These are phyloP conservation scores for Stegastes partitus DNA, from an alignment of 2,113 vertebrate genomes.

Conservation along the genomic window DNA sequence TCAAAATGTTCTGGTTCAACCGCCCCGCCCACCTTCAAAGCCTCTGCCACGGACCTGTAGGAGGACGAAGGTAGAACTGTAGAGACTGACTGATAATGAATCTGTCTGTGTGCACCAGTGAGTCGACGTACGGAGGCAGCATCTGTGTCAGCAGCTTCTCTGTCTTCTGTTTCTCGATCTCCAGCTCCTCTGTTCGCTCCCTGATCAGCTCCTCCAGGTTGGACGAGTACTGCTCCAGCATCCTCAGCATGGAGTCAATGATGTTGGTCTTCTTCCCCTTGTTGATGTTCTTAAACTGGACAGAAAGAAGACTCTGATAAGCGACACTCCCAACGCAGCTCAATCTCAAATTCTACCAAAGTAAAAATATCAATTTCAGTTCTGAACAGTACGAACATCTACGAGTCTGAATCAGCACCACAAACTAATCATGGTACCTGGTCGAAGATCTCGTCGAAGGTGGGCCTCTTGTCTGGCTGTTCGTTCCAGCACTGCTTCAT, in stretches of 20 bases:
- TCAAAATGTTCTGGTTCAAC: conserved; percentile 87
- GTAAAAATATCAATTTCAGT: no score
- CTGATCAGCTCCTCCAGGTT: conserved; percentile 88
- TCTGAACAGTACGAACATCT: background rate
- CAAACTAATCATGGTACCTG: conserved; percentile 66
- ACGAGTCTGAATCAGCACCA: background rate
- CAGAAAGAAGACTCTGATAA: background rate
- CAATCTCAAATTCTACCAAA: background rate
- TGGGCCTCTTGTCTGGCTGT: conserved; percentile 82
- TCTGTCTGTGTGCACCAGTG: background rate
- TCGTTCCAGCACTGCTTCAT: conserved; percentile 89
- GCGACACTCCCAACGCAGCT: background rate
- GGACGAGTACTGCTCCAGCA: conserved; percentile 87
- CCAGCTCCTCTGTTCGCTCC: conserved; percentile 87
- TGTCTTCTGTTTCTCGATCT: conserved; percentile 89
- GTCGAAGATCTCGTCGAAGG: conserved; percentile 85
- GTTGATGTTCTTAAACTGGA: conserved; percentile 78
- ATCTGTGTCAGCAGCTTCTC: conserved; percentile 88
- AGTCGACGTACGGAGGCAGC: conserved; percentile 82
- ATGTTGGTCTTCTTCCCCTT: conserved; percentile 80
- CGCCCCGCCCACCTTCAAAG: conserved; percentile 80
- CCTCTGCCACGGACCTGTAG: conserved; percentile 85
- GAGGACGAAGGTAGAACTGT: background rate
- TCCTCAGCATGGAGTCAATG: conserved; percentile 80
- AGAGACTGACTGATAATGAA: no score